Percentiles rank a stretch among this genome's conserved stretches.
phyloP scores from a whole-genome alignment of 2,797 vertebrate genomes.

The Galaxias olidus region DNA sequence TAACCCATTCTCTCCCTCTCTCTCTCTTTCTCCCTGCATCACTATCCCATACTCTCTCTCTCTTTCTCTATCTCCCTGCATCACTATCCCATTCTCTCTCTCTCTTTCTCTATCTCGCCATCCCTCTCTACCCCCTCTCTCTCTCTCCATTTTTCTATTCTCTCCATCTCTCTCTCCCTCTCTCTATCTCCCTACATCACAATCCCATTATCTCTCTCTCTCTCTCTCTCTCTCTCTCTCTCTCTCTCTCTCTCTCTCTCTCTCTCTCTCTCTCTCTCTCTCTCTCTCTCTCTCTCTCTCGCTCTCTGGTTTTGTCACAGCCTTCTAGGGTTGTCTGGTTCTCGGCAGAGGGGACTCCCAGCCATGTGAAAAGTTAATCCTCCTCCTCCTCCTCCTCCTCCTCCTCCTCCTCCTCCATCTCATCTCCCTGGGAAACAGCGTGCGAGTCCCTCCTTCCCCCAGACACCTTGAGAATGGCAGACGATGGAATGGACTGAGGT shows the following conservation, averaged over 20 bases:
- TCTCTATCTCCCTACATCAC: no score
- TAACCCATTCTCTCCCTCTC: constrained; percentile 42
- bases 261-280: constrained; percentile 48
- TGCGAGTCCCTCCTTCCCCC: constrained; percentile 28
- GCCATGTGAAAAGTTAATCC: constrained; percentile 90
- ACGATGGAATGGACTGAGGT: background rate
- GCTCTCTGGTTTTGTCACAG: constrained; percentile 80
- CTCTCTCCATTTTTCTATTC: no score
- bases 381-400: constrained; percentile 79
- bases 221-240: constrained; percentile 36
- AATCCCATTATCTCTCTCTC: no score
- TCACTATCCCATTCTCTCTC: constrained; percentile 53
- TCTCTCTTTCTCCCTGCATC: constrained; percentile 4
- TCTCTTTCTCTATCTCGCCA: constrained; percentile 63
- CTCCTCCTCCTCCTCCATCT: constrained; percentile 70
- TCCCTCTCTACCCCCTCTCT: constrained; percentile 65
- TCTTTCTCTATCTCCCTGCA: constrained; percentile 68
- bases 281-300: constrained; percentile 69
- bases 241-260: constrained; percentile 43
- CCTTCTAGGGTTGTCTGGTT: constrained; percentile 85
- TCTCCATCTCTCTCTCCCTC: no score
- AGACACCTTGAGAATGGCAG: background rate
- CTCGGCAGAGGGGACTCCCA: constrained; percentile 83
- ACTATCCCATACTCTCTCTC: constrained; percentile 45
- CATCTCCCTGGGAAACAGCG: constrained; percentile 85